Percentiles rank a stretch among this genome's conserved stretches.
These are phyloP conservation scores for Pseudococcus jackbeardsleyi DNA, from an alignment of 2,888 invertebrate species.

Conservation along the genomic window DNA sequence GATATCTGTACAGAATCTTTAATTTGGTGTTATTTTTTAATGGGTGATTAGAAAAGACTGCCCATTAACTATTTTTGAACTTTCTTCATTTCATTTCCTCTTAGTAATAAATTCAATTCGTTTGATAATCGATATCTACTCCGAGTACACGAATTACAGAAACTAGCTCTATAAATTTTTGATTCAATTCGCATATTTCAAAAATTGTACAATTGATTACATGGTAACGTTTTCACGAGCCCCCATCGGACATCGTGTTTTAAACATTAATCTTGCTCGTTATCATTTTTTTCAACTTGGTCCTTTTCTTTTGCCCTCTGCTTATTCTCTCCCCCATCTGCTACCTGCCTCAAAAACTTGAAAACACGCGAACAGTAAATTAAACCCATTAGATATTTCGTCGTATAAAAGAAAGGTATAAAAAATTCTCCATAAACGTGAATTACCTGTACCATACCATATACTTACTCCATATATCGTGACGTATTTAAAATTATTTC, in stretches of 20 bases:
- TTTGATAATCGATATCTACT: too few relatives aligned
- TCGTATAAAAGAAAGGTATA: neutral
- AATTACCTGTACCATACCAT: too few relatives aligned
- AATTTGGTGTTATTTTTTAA: too few relatives aligned
- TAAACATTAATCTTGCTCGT: neutral
- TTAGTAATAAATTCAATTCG: too few relatives aligned
- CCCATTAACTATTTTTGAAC: too few relatives aligned
- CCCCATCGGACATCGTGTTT: neutral
- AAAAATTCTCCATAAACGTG: neutral
- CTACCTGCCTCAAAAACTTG: neutral
- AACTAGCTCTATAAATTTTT: neutral
- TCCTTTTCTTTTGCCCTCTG: neutral
- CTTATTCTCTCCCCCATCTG: neutral
- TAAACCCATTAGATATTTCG: neutral
- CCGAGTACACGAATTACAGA: neutral
- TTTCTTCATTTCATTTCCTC: too few relatives aligned
- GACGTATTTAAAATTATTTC: neutral
- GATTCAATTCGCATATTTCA: neutral
- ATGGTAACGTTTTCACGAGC: neutral
- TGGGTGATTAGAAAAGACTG: too few relatives aligned
- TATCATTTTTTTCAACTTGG: neutral
- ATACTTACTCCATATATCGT: neutral
- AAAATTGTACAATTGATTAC: neutral
- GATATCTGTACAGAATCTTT: too few relatives aligned
- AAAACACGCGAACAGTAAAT: slow-evolving; percentile 5